phyloP scores from a whole-genome alignment of 2,888 invertebrate genomes.

The Drosophila diplacantha region DNA sequence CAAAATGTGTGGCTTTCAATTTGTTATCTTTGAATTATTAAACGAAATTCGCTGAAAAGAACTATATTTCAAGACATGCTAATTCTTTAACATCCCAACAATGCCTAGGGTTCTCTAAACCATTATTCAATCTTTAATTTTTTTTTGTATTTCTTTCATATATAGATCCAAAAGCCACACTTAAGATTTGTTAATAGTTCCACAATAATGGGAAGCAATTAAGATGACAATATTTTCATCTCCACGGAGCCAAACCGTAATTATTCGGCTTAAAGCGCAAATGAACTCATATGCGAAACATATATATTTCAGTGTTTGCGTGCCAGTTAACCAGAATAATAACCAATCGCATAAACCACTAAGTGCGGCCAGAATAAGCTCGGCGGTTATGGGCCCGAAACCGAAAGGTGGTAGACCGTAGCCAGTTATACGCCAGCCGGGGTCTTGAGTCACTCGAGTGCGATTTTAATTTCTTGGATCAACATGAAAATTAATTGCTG shows the following conservation, averaged over 20 bases:
- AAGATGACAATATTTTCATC: slow-evolving; percentile 1
- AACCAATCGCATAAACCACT: slow-evolving; percentile 41
- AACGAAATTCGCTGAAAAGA: too few relatives aligned
- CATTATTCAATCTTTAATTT: not conserved
- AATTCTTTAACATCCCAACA: too few relatives aligned
- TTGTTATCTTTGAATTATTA: too few relatives aligned
- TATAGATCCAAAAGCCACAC: not conserved
- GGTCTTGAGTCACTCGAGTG: slow-evolving; percentile 46
- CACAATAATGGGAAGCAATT: not conserved
- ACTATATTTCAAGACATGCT: too few relatives aligned
- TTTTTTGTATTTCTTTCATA: too few relatives aligned
- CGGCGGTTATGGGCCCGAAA: slow-evolving; percentile 11
- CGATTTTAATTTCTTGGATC: slow-evolving; percentile 73
- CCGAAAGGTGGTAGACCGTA: slow-evolving; percentile 28
- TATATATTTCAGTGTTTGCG: not conserved
- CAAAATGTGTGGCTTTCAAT: too few relatives aligned
- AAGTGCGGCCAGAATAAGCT: slow-evolving; percentile 39
- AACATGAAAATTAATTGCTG: slow-evolving; percentile 75
- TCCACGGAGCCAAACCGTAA: slow-evolving; percentile 5
- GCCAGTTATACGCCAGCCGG: slow-evolving; percentile 3
- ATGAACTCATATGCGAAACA: slow-evolving; percentile 21
- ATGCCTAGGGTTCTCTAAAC: too few relatives aligned
- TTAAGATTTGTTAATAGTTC: not conserved
- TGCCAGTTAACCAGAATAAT: slow-evolving; percentile 19
- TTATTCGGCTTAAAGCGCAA: slow-evolving; percentile 5